Base-by-base conservation (phyloP, 2,113 vertebrate genomes). In the Upupa epops region DNA sequence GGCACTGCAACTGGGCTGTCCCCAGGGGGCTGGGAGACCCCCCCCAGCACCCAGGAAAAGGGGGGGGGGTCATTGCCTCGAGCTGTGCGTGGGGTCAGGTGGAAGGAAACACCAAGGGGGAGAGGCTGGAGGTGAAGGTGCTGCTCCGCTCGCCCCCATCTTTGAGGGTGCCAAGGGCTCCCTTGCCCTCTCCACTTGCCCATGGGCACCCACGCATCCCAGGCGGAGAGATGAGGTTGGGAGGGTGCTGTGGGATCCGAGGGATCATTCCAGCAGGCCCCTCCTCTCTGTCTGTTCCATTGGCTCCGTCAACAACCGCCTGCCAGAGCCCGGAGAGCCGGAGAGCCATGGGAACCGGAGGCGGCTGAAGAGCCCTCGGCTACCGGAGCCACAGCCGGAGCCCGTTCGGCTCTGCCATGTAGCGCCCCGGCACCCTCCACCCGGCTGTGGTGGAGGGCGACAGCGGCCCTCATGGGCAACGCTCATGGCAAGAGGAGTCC, bases 401-500 rank as follows among this genome's bases (percentile, higher is more conserved):
- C 92, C 56, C 75, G 17, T 26, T 58, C 75, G 69, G 78, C 29
- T 64, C 83, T 40, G 77, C 87, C 97, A 94, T 95, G 96, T 97
- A 97, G 96, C 94, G 83, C 51, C 90, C 42, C 68, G 83, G 96
- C 96, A 68, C 66, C 92, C 97, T 94, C 95, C 88, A 85, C 96
- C 95, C 94, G 81, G 68, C 83, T 55, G 81, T 12, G 95, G 89
- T 86, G 77, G 78, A 83, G 94, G 94, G 79, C 58, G 45, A 5
- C 17, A 26, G 72, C 72, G 90, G 92, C 92, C 49, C 80, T n/a
- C 86, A 99, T 99, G 99, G 99, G 98, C 89, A 99, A 99, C 98
- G 97, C 95, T 72, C 94, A 98, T 96, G 98, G 98, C 96, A 99
- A 98, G 98, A 98, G 97, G 97, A 98, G 97, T 97, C 97, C 97